Conservation (phyloP, 2,113 vertebrate species). For the Dromaius novaehollandiae region DNA sequence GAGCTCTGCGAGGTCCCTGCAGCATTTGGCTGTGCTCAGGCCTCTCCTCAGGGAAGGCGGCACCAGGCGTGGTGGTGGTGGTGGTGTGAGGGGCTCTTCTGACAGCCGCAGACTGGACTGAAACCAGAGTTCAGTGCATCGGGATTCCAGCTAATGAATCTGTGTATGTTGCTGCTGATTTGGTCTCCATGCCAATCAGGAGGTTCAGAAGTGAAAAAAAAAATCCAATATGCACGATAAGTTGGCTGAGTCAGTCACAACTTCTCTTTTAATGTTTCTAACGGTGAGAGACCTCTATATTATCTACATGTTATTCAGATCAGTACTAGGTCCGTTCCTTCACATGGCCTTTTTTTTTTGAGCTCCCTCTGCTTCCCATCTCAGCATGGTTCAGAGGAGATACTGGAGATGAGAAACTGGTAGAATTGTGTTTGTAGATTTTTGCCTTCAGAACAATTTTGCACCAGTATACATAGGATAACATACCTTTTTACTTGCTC, state of each 20-base stretch:
- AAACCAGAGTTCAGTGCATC: background rate
- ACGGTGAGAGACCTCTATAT: background rate
- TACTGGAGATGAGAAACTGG: background rate
- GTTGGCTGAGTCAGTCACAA: background rate
- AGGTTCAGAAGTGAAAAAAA: background rate
- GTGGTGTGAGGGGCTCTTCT: background rate
- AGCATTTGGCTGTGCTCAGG: background rate
- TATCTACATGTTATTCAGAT: constrained; percentile 1
- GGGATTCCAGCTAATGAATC: background rate
- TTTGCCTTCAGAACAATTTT: background rate
- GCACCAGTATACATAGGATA: background rate
- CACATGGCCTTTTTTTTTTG: background rate
- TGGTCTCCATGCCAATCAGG: background rate
- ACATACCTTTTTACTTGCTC: background rate
- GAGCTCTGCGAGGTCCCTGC: background rate
- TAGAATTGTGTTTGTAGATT: background rate
- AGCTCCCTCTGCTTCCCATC: background rate
- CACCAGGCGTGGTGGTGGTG: background rate
- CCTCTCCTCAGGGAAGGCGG: background rate
- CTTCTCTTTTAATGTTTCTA: background rate
- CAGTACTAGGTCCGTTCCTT: background rate
- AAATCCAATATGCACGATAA: background rate
- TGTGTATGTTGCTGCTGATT: background rate
- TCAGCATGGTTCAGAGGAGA: background rate
- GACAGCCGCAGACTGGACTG: background rate